Evolutionary conservation across 1,140 invertebrate species (phyloP), one percentile per base, ranked within the genome.

Genomic region (Coptotermes formosanus): DNA sequence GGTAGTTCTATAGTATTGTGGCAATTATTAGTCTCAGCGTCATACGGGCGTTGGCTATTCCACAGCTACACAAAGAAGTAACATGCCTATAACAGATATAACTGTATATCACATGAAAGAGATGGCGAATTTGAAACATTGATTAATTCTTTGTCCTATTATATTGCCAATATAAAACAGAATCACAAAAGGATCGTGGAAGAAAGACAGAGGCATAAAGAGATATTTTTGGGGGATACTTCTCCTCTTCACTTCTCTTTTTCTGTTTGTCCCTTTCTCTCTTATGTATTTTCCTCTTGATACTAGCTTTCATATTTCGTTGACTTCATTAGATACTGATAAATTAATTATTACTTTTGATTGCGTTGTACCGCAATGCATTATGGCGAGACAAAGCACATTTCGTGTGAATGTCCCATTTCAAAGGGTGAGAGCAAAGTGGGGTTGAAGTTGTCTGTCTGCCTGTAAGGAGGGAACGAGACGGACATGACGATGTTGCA

Each of bases 321-420:
- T 86, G 82, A 82, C 87, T 86, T 85, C 87, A 88, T 88, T 88
- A 88, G 85, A 87, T 85, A 84, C 87, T 87, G 85, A 88, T 88
- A 88, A 88, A 88, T 88, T 87, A 88, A 87, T 88, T 88, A 88
- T 87, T 85, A 86, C 87, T 88, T 88, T 83, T 87, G 87, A 87
- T 87, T 84, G 87, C 86, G 85, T 30, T n/a, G 32, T 59, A 84
- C 86, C 87, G 64, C 86, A 87, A 87, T 85, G 32, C 32, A 38
- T 84, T 38, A 38, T 11, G 85, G 38, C 85, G 32, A 85, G n/a
- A 85, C 48, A 30, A 75, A 75, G 64, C 64, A 3, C 9, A 75
- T 75, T 75, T 75, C 64, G n/a, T 30, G 64, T 75, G 64, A 75
- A 75, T 8, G 64, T 16, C 30, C 64, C 25, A 75, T 75, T 30